Evolutionary conservation across 2,113 vertebrate species (phyloP), one percentile per base, ranked within the genome.

Genomic region (Lutjanus erythropterus): DNA sequence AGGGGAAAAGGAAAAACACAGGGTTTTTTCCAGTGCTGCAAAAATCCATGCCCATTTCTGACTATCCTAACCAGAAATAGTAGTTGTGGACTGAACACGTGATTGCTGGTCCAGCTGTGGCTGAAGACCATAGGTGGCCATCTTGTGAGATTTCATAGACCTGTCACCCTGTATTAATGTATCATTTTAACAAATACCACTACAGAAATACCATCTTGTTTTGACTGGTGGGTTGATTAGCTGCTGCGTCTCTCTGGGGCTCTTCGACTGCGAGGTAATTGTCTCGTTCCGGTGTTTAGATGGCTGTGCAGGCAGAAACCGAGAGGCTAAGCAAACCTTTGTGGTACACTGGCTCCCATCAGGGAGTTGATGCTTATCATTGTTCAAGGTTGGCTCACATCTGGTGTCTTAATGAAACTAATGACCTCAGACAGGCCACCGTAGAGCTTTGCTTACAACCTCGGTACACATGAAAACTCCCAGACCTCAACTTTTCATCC

Each of bases 351-450:
- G 67, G 72, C 80, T 88, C 86, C 46, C 87, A 86, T 61, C 46
- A 62, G 84, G 84, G 72, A 80, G 39, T 64, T 85, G 89, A 95
- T 93, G 76, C 64, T 93, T 86, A 91, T 93, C 91, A 84, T 72
- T 82, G 80, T 81, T 80, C 80, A 31, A 86, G 86, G 71, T 67
- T 93, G 79, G 23, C 79, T 89, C 80, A 89, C 89, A 91, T 91
- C 85, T 92, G 85, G 87, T 73, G 70, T 85, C 64, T 78, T 90
- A 90, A 93, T 90, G 77, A 88, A 83, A 84, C 76, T 72, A 85
- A 84, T 85, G 78, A 74, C 52, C 61, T 67, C 62, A 3, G 67
- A 88, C 73, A 50, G 74, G 55, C 75, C 86, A 83, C 75, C 66
- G 47, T 49, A 69, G 69, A 71, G 75, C 46, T 85, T 71, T 66